Base-by-base conservation (phyloP, 2,888 invertebrate genomes). In the Campoplex capitator region DNA sequence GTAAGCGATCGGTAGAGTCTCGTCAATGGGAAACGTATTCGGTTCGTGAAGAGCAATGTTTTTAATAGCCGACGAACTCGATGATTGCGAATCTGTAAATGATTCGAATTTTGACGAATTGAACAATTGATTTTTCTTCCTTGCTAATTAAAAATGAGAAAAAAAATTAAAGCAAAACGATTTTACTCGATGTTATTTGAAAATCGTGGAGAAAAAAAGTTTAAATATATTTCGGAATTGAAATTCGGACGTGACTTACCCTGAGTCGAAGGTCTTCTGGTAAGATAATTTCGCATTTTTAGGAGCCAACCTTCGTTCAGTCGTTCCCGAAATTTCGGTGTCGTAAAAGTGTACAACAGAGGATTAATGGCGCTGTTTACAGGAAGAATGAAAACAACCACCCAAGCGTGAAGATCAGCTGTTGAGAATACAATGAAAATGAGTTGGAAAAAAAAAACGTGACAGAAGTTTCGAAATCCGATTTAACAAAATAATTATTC, bases 301-400 rank as follows among this genome's bases (percentile, higher is more conserved):
- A 91, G 88, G 38, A 92, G 89, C 91, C 93, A 94, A 9, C 91
- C 91, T 54, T 92, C 91, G 78, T 86, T 91, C n/a, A 96, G 92
- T 88, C 95, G 95, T 89, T 95, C 95, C 16, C 96, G 95, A 92
- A 96, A 96, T 91, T 96, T 96, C 0, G 96, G 96, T 4, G 96
- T 96, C 0, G 96, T 96, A 89, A 97, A 96, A 23, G 97, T 97
- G 91, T 97, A 97, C 13, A 97, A 94, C 32, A 96, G 91, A 0
- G 97, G 97, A 94, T 97, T 97, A 0, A 96, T 94, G 0, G 96
- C 96, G 1, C 96, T 96, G 91, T 97, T 97, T 1, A 97, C 95
- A 7, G 97, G 97, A 35, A 97, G 92, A 78, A 97, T 95, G 88
- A 97, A 96, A n/a, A 97, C 95, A 6, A 96, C 96, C 38, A 97